A percentile compares a stretch with the other conserved stretches of the same genome.
phyloP scores from a whole-genome alignment of 1,140 invertebrate genomes.

The Caerostris extrusa region DNA sequence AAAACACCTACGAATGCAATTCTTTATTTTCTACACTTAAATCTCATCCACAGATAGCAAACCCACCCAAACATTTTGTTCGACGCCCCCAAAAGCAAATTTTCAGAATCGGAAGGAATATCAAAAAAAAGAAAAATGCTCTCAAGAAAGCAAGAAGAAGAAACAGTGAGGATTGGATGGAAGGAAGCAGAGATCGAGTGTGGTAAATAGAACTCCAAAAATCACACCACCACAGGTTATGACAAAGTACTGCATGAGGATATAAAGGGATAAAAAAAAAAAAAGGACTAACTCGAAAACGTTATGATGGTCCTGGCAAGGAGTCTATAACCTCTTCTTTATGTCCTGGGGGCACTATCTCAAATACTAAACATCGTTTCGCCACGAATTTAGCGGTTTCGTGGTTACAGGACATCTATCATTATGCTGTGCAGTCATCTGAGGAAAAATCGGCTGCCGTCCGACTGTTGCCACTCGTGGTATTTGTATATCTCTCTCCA shows the following conservation, averaged over 20 bases:
- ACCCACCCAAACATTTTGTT: too few relatives aligned
- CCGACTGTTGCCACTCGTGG: conserved; percentile 42
- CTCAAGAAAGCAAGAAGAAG: too few relatives aligned
- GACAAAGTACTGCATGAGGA: neutral
- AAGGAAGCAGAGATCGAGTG: neutral
- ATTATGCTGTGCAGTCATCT: conserved; percentile 56
- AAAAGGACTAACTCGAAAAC: conserved; percentile 7
- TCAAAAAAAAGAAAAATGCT: neutral
- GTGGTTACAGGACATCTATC: conserved; percentile 31
- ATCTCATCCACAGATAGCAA: too few relatives aligned
- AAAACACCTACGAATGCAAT: too few relatives aligned
- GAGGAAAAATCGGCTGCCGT: neutral
- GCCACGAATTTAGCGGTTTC: neutral
- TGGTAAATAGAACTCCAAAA: conserved; percentile 22
- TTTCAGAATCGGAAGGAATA: neutral
- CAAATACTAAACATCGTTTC: conserved; percentile 29
- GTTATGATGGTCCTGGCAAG: neutral
- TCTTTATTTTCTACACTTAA: too few relatives aligned
- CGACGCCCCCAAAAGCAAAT: too few relatives aligned
- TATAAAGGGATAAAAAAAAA: too few relatives aligned
- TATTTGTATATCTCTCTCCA: conserved; percentile 11
- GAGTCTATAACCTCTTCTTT: neutral
- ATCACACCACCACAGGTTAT: conserved; percentile 13
- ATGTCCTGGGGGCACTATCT: conserved; percentile 6
- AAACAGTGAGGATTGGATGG: too few relatives aligned